Evolutionary conservation across 64 coral and sea anemone species (phyloP), one percentile per base, ranked within the genome.

Genomic region (Catalaphyllia jardinei): DNA sequence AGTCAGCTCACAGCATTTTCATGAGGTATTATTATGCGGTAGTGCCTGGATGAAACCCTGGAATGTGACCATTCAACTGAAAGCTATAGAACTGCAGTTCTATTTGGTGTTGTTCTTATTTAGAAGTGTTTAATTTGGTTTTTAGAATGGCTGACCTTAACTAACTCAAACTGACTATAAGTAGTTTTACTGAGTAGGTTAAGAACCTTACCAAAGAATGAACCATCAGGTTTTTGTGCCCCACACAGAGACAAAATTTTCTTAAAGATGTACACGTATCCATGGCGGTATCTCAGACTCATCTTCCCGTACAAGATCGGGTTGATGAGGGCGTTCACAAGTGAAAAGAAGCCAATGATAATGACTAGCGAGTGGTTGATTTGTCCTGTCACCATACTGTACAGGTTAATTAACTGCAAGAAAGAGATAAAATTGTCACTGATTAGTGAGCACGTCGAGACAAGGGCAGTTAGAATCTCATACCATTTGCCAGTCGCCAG

Each of bases 221-320:
- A 27, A 35, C 67, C 92, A 16, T 96, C 92, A 0, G 95, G 92
- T 57, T 83, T 31, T 62, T 71, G 27, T 12, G 83, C 72, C n/a
- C 91, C 83, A 33, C 91, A 96, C 20, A 90, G 12, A 15, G 88
- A 93, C 39, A 24, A 39, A 4, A 93, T 88, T 80, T 91, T 96
- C 60, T 60, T 90, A 30, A 93, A 87, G 29, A 93, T 86, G 30
- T 87, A 96, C 16, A 60, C 14, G 62, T 93, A 96, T 2, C 95
- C 95, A 12, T 60, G 88, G 52, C 95, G 31, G 78, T 96, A 96
- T 52, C 95, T 80, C 15, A 39, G 78, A 19, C 92, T 93, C 95
- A 96, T 93, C 79, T 96, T 96, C 2, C 95, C 95, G 52, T 96
- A 96, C 42, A 96, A 51, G 38, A 96, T 59, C 18, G 95, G 95